phyloP scores from a whole-genome alignment of 2,797 vertebrate genomes.

The Odontamblyopus lacepedii region DNA sequence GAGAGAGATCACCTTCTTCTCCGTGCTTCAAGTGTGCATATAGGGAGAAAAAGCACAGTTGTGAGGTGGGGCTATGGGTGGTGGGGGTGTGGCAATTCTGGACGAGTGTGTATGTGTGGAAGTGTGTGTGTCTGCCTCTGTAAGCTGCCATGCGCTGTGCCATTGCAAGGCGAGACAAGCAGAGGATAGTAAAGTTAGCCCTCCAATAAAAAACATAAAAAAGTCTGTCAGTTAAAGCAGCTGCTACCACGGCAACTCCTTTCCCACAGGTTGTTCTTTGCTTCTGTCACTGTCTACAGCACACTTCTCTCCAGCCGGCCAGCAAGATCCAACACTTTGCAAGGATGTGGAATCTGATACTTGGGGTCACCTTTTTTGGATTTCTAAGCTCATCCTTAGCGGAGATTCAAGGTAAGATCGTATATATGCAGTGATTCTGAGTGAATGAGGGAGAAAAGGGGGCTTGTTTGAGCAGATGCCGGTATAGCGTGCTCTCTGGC shows the following conservation, averaged over 20 bases:
- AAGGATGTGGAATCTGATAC: constrained; percentile 75
- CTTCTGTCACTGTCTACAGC: constrained; percentile 22
- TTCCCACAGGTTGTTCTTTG: constrained; percentile 38
- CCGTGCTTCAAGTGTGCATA: constrained; percentile 35
- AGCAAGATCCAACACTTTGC: constrained; percentile 44
- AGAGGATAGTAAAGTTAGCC: constrained; percentile 71
- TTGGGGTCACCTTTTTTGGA: constrained; percentile 74
- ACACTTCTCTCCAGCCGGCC: constrained; percentile 40
- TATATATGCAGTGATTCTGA: constrained; percentile 24
- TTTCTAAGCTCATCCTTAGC: constrained; percentile 72
- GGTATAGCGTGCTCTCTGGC: constrained; percentile 51
- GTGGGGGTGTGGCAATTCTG: constrained; percentile 61
- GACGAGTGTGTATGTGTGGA: constrained; percentile 69
- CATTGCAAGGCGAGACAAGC: constrained; percentile 59
- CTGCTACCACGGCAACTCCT: constrained; percentile 45
- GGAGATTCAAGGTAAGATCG: constrained; percentile 66
- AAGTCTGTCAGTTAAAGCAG: constrained; percentile 51
- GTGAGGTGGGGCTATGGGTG: constrained; percentile 35
- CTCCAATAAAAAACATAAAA: not conserved
- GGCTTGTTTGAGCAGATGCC: constrained; percentile 52
- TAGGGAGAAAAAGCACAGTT: constrained; percentile 20
- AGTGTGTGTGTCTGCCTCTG: constrained; percentile 78
- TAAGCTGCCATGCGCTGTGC: constrained; percentile 59
- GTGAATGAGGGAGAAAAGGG: constrained; percentile 22
- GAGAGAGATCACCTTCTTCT: constrained; percentile 50